Evolutionary conservation across 2,888 invertebrate species (phyloP).

Genomic region (Byasa hedistus): DNA sequence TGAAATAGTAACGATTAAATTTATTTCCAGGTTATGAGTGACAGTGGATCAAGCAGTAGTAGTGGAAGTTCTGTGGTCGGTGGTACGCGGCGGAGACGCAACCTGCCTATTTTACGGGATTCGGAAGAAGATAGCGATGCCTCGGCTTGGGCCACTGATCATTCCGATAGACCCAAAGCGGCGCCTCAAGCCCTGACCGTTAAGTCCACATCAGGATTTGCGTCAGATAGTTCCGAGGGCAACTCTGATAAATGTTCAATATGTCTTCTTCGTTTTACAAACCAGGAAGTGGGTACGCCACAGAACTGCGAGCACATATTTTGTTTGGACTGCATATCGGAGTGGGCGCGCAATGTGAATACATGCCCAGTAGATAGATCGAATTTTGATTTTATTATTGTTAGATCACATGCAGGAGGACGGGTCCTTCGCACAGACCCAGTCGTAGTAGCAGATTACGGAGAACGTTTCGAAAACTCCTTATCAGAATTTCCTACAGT

Average conservation of each 20-base stretch:
- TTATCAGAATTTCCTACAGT: conserved; percentile 84
- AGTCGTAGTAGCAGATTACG: conserved; percentile 77
- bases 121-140: conserved; percentile 64
- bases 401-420: conserved; percentile 84
- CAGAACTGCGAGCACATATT: conserved; percentile 93
- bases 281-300: conserved; percentile 91
- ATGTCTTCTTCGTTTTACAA: conserved; percentile 87
- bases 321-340: conserved; percentile 92
- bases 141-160: conserved; percentile 55
- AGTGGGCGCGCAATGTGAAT: conserved; percentile 97
- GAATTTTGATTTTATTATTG: conserved; percentile 87
- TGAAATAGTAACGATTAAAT: not conserved
- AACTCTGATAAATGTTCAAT: conserved; percentile 93
- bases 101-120: conserved; percentile 58
- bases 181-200: conserved; percentile 29
- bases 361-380: conserved; percentile 96
- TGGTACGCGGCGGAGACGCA: conserved; percentile 54
- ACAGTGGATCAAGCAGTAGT: conserved; percentile 69
- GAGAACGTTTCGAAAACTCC: conserved; percentile 70
- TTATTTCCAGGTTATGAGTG: conserved; percentile 76
- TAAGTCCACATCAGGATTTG: conserved; percentile 56
- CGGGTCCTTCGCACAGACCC: conserved; percentile 83
- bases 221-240: conserved; percentile 83
- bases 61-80: conserved; percentile 62
- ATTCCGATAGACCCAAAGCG: conserved; percentile 37